Percentiles rank a stretch among this genome's conserved stretches.
These are phyloP conservation scores for Brachyhypopomus occidentalis DNA, from an alignment of 2,113 vertebrate genomes.

Conservation along the genomic window DNA sequence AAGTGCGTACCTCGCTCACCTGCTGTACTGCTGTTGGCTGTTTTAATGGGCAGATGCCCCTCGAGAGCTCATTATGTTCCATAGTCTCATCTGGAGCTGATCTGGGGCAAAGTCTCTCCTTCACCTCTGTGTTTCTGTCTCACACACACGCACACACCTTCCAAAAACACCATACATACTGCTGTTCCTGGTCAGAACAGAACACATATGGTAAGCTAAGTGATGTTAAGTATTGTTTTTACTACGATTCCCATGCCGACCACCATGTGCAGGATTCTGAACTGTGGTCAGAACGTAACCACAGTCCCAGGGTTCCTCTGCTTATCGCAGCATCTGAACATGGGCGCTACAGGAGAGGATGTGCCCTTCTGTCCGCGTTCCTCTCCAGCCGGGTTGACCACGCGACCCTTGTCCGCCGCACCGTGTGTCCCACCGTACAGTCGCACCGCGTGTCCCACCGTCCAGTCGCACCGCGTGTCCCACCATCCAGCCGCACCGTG, in stretches of 20 bases:
- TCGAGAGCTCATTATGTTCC: slow-evolving; percentile 51
- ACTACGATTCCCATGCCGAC: not conserved
- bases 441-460: too few relatives aligned
- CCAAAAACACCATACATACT: slow-evolving; percentile 2
- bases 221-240: slow-evolving; percentile 26
- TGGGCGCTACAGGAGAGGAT: slow-evolving; percentile 13
- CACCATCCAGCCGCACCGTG: too few relatives aligned
- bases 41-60: slow-evolving; percentile 49
- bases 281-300: not conserved
- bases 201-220: slow-evolving; percentile 30
- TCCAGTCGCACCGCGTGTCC: too few relatives aligned
- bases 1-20: slow-evolving; percentile 13
- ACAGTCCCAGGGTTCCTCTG: not conserved
- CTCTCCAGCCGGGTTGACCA: slow-evolving; percentile 50
- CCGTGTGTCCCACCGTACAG: slow-evolving; percentile 41
- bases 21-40: slow-evolving; percentile 35
- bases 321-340: slow-evolving; percentile 31
- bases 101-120: slow-evolving; percentile 29
- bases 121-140: slow-evolving; percentile 35
- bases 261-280: slow-evolving; percentile 24
- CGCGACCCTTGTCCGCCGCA: slow-evolving; percentile 12
- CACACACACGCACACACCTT: slow-evolving; percentile 3
- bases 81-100: slow-evolving; percentile 33
- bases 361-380: slow-evolving; percentile 37
- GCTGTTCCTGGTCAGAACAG: slow-evolving; percentile 34